Percentiles rank a stretch among this genome's conserved stretches.
Evolutionary conservation across 2,797 vertebrate species (phyloP).

Genomic region (Myripristis murdjan): DNA sequence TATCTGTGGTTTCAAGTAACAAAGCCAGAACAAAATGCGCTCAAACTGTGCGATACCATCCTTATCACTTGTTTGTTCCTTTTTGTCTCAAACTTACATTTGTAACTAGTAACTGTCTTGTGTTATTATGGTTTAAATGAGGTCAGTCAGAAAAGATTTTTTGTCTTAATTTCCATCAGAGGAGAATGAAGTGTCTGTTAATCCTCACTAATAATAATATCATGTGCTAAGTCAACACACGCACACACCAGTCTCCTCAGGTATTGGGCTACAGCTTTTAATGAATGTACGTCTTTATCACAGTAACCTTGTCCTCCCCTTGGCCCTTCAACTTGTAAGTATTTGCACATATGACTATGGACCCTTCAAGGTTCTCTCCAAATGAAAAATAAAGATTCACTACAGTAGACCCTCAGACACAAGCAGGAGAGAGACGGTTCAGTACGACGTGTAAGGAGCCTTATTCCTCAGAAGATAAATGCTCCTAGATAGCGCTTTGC

Average conservation of each 20-base stretch:
- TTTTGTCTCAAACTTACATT: conserved; percentile 10
- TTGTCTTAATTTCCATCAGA: neutral
- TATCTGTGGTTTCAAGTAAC: conserved; percentile 22
- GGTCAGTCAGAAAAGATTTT: neutral
- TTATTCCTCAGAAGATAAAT: neutral
- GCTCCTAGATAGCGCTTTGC: neutral
- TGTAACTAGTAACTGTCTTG: too few species aligned
- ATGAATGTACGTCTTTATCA: neutral
- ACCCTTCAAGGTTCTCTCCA: neutral
- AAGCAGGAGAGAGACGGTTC: neutral
- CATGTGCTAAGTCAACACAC: too few species aligned
- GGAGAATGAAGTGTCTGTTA: neutral
- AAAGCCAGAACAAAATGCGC: conserved; percentile 28
- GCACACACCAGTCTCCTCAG: neutral
- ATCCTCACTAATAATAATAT: too few species aligned
- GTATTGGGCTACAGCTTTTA: neutral
- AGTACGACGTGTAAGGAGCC: neutral
- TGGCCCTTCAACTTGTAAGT: neutral
- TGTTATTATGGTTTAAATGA: too few species aligned
- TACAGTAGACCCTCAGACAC: neutral
- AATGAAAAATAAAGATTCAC: neutral
- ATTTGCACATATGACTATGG: neutral
- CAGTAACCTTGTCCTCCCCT: neutral
- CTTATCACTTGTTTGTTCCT: conserved; percentile 3
- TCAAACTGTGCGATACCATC: neutral